These are phyloP conservation scores for Peromyscus aztecus DNA, from an alignment of 2,797 vertebrate species.

Conservation along the genomic window DNA sequence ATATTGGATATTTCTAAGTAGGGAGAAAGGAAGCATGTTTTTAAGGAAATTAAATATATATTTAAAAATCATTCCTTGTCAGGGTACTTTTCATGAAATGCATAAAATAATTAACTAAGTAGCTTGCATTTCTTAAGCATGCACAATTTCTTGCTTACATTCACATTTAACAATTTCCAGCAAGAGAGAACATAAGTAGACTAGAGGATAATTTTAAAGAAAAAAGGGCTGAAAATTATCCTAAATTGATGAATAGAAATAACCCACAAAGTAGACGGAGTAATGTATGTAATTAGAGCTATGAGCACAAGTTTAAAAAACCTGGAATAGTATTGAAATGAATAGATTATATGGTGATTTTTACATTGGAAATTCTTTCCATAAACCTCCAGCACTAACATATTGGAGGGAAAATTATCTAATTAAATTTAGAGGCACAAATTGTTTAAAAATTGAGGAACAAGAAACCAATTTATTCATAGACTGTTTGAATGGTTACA, in stretches of 20 bases:
- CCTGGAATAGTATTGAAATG: background rate
- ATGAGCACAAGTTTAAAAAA: background rate
- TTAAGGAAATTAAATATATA: slow-evolving; percentile 38
- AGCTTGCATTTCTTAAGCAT: background rate
- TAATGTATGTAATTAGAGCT: background rate
- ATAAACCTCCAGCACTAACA: background rate
- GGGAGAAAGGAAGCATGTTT: background rate
- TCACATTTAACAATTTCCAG: slow-evolving; percentile 51
- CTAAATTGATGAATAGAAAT: background rate
- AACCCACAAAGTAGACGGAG: background rate
- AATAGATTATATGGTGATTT: background rate
- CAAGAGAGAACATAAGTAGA: background rate
- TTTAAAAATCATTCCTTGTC: slow-evolving; percentile 21
- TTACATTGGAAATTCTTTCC: background rate
- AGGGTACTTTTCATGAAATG: background rate
- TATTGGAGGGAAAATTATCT: background rate
- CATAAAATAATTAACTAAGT: slow-evolving; percentile 55
- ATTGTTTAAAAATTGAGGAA: background rate
- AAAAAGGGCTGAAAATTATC: slow-evolving; percentile 4
- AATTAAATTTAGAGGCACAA: background rate
- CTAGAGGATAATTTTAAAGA: slow-evolving; percentile 35
- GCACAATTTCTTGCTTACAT: background rate
- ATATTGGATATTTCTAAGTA: slow-evolving; percentile 39
- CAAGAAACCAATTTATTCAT: background rate
- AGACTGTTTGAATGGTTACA: slow-evolving; percentile 16